Conservation (phyloP, 2,797 vertebrate genomes). For the Pseudochirops corinnae region DNA sequence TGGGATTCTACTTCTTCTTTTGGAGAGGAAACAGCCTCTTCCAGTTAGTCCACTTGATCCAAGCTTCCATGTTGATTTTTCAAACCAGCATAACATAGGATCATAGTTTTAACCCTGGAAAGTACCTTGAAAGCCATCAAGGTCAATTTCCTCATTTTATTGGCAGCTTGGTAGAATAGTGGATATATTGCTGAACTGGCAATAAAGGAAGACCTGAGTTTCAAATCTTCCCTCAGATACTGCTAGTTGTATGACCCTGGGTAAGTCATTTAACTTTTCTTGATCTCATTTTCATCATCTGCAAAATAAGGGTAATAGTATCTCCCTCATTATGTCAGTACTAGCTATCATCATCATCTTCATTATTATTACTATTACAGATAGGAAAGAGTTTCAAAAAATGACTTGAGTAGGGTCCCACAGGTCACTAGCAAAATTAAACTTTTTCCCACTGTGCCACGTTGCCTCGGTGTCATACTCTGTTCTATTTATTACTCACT, state of each 20-base stretch:
- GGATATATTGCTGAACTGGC: background rate
- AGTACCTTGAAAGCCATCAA: background rate
- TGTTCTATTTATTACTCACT: slow-evolving; percentile 34
- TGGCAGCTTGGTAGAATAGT: background rate
- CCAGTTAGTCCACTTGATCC: background rate
- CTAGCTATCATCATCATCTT: background rate
- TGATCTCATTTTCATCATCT: background rate
- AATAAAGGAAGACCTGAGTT: background rate
- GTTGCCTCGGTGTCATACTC: slow-evolving; percentile 23
- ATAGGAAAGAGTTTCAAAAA: background rate
- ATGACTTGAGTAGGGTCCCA: background rate
- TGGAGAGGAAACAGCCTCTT: background rate
- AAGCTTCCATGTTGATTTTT: background rate
- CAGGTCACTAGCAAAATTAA: background rate
- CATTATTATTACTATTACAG: background rate
- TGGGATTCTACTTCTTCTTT: background rate
- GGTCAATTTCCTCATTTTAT: background rate
- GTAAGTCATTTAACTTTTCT: background rate
- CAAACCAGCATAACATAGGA: background rate
- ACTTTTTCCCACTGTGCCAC: background rate
- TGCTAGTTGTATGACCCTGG: background rate
- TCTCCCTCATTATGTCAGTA: too few relatives aligned
- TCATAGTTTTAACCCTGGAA: background rate
- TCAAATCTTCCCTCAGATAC: background rate
- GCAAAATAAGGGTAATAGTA: background rate